Conservation (phyloP, 2,113 vertebrate genomes). For the Hiodon tergisus region DNA sequence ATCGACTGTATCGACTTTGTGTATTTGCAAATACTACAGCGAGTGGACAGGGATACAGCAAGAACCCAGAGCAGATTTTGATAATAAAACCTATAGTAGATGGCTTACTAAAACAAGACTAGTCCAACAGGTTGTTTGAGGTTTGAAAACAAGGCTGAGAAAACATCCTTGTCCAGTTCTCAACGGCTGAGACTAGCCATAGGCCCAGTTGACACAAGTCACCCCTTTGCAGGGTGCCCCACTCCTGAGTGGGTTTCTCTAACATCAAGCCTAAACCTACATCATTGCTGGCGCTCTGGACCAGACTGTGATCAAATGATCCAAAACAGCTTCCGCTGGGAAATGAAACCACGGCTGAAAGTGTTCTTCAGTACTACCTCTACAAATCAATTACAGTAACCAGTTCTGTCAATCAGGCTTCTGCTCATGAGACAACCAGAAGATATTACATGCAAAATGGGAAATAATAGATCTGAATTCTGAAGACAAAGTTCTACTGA, state of each 20-base stretch:
- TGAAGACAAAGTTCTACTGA: neutral
- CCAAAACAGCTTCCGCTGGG: neutral
- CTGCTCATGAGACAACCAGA: neutral
- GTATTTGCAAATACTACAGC: too few species aligned
- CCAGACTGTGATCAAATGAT: neutral
- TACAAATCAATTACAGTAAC: slow-evolving; percentile 18
- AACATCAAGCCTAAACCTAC: neutral
- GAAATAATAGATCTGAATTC: neutral
- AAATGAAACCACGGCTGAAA: slow-evolving; percentile 1
- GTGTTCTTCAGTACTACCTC: slow-evolving; percentile 13
- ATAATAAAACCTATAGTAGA: too few species aligned
- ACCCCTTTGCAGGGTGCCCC: neutral
- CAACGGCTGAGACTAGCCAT: neutral
- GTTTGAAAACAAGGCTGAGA: neutral
- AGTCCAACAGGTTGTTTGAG: neutral
- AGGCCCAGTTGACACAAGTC: neutral
- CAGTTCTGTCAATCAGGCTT: slow-evolving; percentile 8
- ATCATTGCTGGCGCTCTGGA: neutral
- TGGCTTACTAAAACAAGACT: too few species aligned
- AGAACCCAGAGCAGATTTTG: too few species aligned
- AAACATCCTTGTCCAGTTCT: neutral
- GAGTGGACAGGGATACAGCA: too few species aligned
- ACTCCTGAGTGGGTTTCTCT: neutral
- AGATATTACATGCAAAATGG: neutral
- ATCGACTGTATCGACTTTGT: too few species aligned